Evolutionary conservation across 1,140 invertebrate genomes (phyloP).

Genomic region (Lepidurus packardi): DNA sequence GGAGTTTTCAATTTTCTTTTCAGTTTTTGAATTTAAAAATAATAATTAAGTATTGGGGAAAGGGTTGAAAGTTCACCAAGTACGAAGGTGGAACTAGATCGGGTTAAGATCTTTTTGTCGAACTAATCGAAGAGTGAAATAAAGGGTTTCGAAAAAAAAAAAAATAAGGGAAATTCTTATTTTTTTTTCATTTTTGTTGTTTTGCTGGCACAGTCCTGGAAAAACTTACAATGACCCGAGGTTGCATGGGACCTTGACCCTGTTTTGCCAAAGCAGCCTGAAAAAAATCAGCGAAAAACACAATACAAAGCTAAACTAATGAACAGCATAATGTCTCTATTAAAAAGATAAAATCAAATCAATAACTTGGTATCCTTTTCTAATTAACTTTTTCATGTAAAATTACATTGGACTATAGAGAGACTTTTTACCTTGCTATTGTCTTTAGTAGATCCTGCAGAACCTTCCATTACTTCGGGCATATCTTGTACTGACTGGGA

Average conservation of each 20-base stretch:
- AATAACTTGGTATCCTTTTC: neutral
- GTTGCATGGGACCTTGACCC: constrained; percentile 31
- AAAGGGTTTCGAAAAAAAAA: neutral
- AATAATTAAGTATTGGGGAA: no score
- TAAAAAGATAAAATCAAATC: constrained; percentile 24
- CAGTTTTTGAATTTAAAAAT: no score
- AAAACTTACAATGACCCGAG: constrained; percentile 33
- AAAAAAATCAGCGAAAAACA: constrained; percentile 27
- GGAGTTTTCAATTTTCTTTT: neutral
- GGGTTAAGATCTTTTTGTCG: no score
- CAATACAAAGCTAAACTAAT: constrained; percentile 11
- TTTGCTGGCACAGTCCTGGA: neutral
- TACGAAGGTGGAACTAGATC: no score
- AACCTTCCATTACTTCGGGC: constrained; percentile 32
- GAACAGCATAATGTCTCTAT: neutral
- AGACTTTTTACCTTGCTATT: constrained; percentile 30
- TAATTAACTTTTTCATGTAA: no score
- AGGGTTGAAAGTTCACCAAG: no score
- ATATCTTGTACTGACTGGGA: constrained; percentile 25
- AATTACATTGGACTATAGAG: no score
- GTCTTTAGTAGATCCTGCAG: constrained; percentile 30
- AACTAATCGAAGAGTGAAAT: no score
- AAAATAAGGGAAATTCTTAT: neutral
- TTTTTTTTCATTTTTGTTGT: neutral
- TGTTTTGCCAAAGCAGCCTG: constrained; percentile 34